phyloP scores from a whole-genome alignment of 2,113 vertebrate species.

The Bambusicola thoracicus region DNA sequence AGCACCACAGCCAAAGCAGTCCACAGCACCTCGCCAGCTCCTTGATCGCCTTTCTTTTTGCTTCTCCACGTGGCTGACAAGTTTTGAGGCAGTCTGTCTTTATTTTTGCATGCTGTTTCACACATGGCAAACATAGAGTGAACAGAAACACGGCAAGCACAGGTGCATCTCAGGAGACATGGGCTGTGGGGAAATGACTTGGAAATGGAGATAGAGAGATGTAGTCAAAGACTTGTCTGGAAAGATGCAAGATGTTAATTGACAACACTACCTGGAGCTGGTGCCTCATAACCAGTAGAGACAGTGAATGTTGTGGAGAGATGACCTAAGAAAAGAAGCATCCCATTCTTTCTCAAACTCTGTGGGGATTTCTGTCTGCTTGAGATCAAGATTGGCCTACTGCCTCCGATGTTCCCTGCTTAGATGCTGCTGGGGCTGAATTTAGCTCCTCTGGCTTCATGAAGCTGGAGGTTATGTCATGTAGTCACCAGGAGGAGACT shows the following conservation, averaged over 20 bases:
- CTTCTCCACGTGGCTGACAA: background rate
- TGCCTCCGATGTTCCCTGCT: background rate
- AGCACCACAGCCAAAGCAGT: background rate
- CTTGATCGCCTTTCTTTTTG: background rate
- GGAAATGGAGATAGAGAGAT: background rate
- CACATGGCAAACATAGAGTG: background rate
- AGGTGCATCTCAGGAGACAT: background rate
- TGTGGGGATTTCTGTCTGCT: background rate
- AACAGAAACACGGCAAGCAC: background rate
- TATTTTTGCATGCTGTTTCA: background rate
- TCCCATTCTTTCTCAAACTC: background rate
- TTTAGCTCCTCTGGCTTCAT: background rate
- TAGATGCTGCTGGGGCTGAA: background rate
- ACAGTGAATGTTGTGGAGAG: background rate
- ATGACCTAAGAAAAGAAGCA: background rate
- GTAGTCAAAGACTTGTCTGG: background rate
- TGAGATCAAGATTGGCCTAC: background rate
- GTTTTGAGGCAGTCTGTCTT: background rate
- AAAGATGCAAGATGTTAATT: background rate
- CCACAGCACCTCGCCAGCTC: background rate
- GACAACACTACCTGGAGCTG: background rate
- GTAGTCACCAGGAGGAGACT: background rate
- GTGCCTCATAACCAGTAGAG: background rate
- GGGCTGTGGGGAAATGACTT: accelerated
- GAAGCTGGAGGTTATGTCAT: background rate